Evolutionary conservation across 2,113 vertebrate species (phyloP), one percentile per base, ranked within the genome.

Genomic region (Neogale vison): DNA sequence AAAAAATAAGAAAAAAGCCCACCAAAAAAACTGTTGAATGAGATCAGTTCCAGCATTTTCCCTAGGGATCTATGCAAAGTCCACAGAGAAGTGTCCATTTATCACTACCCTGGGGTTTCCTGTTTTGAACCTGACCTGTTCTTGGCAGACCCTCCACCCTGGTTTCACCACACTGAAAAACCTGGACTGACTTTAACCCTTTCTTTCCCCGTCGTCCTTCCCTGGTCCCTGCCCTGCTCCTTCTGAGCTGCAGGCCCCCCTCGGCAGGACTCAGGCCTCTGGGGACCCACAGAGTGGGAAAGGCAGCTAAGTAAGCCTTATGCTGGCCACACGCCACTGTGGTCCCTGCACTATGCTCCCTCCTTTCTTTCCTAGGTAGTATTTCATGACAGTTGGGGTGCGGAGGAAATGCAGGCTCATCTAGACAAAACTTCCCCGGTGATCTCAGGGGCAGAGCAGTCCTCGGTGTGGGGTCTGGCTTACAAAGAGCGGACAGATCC

Each of bases 31-130:
- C 12, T 2, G 65, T 4, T 29, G 71, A 90, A 77, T 61, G 92
- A 95, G 88, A 85, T 94, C 84, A 55, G 93, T 85, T 97, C 90
- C 93, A 88, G 93, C 61, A 20, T 50, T 82, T 76, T 96, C 92
- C 96, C 96, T 42, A n/a, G 93, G 74, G 84, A 89, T 34, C 90
- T 50, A 21, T 45, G 50, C 52, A 65, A 96, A 83, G 14, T 52
- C 67, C 23, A 88, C 31, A 94, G 90, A 92, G 55, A 83, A 87
- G 83, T 20, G 63, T 67, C 83, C 89, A 55, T 95, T 93, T 88
- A 91, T 96, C 65, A 79, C 82, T 23, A 57, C 61, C 90, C 90
- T 42, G 61, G 91, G 87, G 59, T 77, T 89, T 95, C 96, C 97
- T 81, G 94, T 93, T 97, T 93, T 91, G 86, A 96, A 63, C 52